phyloP scores from a whole-genome alignment of 2,113 vertebrate genomes.

The Rhabdornis inornatus region DNA sequence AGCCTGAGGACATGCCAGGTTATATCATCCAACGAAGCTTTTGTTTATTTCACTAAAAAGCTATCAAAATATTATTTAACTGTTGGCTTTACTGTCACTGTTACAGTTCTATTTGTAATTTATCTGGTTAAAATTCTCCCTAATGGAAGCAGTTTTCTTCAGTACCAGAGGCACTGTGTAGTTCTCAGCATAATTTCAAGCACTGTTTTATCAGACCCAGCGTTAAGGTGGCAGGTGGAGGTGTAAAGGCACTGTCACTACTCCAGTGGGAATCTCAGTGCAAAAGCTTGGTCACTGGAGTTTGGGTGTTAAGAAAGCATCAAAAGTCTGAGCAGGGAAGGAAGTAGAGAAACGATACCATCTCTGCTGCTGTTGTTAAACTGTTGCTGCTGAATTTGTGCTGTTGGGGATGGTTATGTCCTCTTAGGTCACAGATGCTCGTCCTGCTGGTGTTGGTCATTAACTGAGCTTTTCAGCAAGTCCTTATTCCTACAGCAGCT shows the following conservation, averaged over 20 bases:
- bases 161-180: background rate
- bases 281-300: background rate
- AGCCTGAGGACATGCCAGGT: background rate
- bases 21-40: background rate
- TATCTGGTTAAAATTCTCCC: background rate
- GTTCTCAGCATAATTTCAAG: background rate
- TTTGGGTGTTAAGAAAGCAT: background rate
- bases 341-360: background rate
- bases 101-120: background rate
- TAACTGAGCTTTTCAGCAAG: background rate
- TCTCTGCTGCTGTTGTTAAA: background rate
- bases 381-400: background rate
- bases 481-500: background rate
- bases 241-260: background rate
- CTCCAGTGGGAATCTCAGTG: background rate
- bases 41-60: background rate
- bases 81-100: background rate
- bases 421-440: background rate
- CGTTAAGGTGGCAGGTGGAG: background rate
- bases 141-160: background rate
- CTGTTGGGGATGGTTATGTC: background rate
- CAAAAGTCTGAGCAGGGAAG: background rate
- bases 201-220: rapidly evolving
- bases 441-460: background rate
- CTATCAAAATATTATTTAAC: background rate